phyloP scores from a whole-genome alignment of 2,797 vertebrate species.

The Orientallactaga sibirica region DNA sequence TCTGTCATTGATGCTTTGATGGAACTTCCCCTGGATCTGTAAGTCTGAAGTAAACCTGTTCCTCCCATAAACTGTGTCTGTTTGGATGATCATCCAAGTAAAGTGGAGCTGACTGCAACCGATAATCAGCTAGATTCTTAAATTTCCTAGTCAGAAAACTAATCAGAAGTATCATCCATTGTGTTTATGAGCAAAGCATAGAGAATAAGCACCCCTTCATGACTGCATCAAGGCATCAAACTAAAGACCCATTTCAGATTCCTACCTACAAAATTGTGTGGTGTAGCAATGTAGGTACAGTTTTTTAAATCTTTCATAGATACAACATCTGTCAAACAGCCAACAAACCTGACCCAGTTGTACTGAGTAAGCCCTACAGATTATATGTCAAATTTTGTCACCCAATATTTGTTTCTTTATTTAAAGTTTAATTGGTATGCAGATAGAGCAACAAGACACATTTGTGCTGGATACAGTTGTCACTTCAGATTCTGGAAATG shows the following conservation, averaged over 20 bases:
- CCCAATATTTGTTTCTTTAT: conserved; percentile 90
- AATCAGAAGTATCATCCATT: conserved; percentile 64
- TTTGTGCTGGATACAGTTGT: conserved; percentile 93
- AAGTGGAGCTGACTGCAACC: too few relatives aligned
- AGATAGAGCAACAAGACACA: conserved; percentile 90
- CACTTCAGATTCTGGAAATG: conserved; percentile 92
- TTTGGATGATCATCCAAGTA: too few relatives aligned
- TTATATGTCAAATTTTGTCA: conserved; percentile 96
- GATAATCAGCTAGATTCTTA: not conserved
- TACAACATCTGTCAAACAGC: conserved; percentile 91
- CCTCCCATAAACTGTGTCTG: too few relatives aligned
- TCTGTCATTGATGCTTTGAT: too few relatives aligned
- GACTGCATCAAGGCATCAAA: conserved; percentile 67
- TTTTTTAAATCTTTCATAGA: conserved; percentile 91
- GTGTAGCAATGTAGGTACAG: conserved; percentile 93
- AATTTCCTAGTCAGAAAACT: conserved; percentile 50
- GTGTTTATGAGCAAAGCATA: not conserved
- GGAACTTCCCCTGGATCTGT: too few relatives aligned
- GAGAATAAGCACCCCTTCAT: not conserved
- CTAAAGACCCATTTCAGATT: conserved; percentile 84
- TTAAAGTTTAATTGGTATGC: conserved; percentile 91
- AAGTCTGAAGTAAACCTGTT: too few relatives aligned
- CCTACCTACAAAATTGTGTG: conserved; percentile 85
- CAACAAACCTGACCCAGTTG: conserved; percentile 93
- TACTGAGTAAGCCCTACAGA: conserved; percentile 93